phyloP scores from a whole-genome alignment of 2,113 vertebrate genomes.

The Daboia siamensis region DNA sequence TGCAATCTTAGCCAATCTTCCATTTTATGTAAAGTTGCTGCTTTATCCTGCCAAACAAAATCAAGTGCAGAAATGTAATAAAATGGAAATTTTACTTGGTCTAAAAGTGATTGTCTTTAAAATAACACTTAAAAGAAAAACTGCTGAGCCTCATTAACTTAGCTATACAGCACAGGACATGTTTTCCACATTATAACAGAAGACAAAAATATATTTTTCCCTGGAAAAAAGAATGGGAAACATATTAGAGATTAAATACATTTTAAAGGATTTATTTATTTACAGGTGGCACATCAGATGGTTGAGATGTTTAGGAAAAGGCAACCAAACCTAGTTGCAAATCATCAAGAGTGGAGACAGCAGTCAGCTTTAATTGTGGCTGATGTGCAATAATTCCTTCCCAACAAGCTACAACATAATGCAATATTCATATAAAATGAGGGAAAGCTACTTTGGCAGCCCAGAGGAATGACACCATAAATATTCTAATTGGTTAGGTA shows the following conservation, averaged over 20 bases:
- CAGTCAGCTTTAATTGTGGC: conserved; percentile 2
- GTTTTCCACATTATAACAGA: conserved; percentile 57
- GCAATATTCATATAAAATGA: conserved; percentile 20
- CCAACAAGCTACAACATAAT: conserved; percentile 28
- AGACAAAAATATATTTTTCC: conserved; percentile 35
- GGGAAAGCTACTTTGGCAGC: conserved; percentile 11
- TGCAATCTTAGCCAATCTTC: conserved; percentile 53
- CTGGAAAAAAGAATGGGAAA: conserved; percentile 32
- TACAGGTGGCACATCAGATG: background rate
- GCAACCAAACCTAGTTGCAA: conserved; percentile 30
- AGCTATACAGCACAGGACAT: conserved; percentile 19
- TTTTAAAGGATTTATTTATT: background rate
- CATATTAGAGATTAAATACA: conserved; percentile 22
- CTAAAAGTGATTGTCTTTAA: conserved; percentile 54
- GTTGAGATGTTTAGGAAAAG: conserved; percentile 18
- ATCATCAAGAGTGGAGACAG: accelerated
- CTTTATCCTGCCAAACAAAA: conserved; percentile 58
- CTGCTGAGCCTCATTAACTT: conserved; percentile 40
- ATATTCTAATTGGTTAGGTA: conserved; percentile 26
- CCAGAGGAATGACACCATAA: conserved; percentile 27
- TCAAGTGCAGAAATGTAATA: conserved; percentile 61
- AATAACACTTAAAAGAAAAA: conserved; percentile 54
- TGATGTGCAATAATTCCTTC: conserved; percentile 33
- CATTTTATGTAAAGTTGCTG: conserved; percentile 56
- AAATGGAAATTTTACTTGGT: conserved; percentile 49